phyloP scores from a whole-genome alignment of 2,888 invertebrate genomes.

The Apamea sordens region DNA sequence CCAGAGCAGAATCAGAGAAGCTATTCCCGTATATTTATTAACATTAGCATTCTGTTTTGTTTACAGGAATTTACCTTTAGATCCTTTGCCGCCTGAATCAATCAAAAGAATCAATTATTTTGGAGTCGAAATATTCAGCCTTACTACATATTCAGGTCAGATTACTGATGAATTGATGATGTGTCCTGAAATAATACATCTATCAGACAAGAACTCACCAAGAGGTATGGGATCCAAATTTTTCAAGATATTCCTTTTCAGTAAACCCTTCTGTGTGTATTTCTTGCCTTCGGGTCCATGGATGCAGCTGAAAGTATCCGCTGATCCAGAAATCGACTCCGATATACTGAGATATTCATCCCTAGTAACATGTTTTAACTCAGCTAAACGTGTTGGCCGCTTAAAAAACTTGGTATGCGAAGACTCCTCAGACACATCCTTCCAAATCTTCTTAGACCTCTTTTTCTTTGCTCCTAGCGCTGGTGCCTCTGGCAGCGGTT shows the following conservation, averaged over 20 bases:
- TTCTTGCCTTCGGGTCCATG: constrained; percentile 76
- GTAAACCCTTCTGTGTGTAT: constrained; percentile 75
- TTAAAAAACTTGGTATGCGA: constrained; percentile 79
- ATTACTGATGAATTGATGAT: neutral
- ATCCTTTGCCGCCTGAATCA: neutral
- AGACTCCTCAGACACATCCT: constrained; percentile 63
- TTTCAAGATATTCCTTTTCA: constrained; percentile 78
- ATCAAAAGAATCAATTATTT: neutral
- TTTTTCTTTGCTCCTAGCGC: neutral
- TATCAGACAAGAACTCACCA: constrained; percentile 62
- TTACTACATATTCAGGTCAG: neutral
- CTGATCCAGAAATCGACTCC: constrained; percentile 78
- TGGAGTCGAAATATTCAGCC: too few relatives aligned
- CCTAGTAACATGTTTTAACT: constrained; percentile 71
- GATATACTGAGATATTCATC: constrained; percentile 74
- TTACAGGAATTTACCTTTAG: neutral
- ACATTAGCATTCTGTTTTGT: neutral
- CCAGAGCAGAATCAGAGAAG: neutral
- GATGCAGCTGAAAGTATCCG: constrained; percentile 76
- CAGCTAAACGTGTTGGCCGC: constrained; percentile 57
- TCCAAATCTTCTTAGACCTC: constrained; percentile 59
- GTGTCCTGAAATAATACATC: neutral
- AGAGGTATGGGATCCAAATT: constrained; percentile 75
- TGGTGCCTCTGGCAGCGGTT: neutral
- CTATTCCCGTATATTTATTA: neutral